Base-by-base conservation (phyloP, 2,888 invertebrate species). In the Thecophora atra region DNA sequence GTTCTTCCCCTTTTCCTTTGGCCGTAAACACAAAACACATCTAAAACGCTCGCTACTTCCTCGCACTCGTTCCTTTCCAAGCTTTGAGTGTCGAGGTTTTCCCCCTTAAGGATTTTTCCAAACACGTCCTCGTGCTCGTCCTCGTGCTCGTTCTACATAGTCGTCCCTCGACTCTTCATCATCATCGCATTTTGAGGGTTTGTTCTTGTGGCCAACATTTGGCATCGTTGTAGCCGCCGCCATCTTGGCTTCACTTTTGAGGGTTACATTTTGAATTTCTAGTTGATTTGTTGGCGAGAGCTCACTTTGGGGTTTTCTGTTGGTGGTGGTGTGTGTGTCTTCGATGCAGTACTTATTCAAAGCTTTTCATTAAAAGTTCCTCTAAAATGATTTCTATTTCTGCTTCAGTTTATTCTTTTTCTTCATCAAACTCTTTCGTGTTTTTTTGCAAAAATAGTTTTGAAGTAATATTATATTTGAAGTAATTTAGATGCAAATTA, bases 191-290 rank as follows among this genome's bases (percentile, higher is more conserved):
- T 82, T 81, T 82, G 82, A 78, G 84, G 84, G 81, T 83, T 84
- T 82, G 85, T 84, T 82, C 82, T 85, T 85, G 84, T 85, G 84
- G 84, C 85, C 84, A 84, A 84, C 78, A 79, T 80, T 83, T 84
- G 84, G 83, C 81, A 82, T 81, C 68, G 74, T 76, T 76, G 74
- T 73, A 47, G 70, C 71, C 69, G 74, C 75, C 69, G 74, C 75
- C 73, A 74, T 75, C 74, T 75, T 75, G 72, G 71, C 73, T 75
- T 75, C 71, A 72, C 65, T 66, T 72, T 67, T 70, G 69, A 71
- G 75, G 75, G 64, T 74, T 56, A 42, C 44, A 70, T 72, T 73
- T 65, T 71, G 63, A 51, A 63, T 74, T 73, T 73, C 62, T 44
- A 74, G 70, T 75, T 75, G 75, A 75, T 75, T 75, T 75, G 75